Evolutionary conservation across 2,113 vertebrate genomes (phyloP).

Genomic region (Tringa solitaria): DNA sequence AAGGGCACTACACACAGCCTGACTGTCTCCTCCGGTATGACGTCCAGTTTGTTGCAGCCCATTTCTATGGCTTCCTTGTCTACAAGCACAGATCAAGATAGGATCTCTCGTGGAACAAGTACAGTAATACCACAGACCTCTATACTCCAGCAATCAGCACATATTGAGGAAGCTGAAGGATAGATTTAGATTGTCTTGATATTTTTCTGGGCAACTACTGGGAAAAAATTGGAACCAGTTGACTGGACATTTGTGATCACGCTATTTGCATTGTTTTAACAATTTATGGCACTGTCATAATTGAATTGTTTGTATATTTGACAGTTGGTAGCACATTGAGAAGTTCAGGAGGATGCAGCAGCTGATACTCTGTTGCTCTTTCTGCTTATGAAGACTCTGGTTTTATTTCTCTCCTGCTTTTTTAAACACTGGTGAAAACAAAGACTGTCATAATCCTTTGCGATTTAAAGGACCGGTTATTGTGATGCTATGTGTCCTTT

Average conservation of each 20-base stretch:
- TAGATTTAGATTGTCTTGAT: conserved; percentile 60
- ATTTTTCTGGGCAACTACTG: background rate
- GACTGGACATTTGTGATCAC: conserved; percentile 26
- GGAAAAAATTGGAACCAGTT: conserved; percentile 17
- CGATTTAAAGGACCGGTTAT: conserved; percentile 51
- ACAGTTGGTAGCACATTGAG: conserved; percentile 1
- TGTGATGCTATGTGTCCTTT: conserved; percentile 50
- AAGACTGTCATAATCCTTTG: conserved; percentile 43
- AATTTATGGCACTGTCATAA: background rate
- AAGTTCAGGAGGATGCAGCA: conserved; percentile 45
- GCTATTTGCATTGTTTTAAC: conserved; percentile 14
- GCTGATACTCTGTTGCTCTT: background rate
- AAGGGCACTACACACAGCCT: conserved; percentile 85
- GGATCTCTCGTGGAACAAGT: conserved; percentile 82
- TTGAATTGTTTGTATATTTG: conserved; percentile 8
- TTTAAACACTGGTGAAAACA: conserved; percentile 62
- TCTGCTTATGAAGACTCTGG: conserved; percentile 4
- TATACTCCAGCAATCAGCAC: conserved; percentile 79
- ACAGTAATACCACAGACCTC: conserved; percentile 83
- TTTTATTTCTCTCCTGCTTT: conserved; percentile 44
- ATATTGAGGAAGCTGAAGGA: conserved; percentile 91
- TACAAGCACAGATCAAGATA: conserved; percentile 81
- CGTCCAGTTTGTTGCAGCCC: conserved; percentile 79
- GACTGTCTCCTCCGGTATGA: conserved; percentile 85
- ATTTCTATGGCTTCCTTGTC: conserved; percentile 80